These are phyloP conservation scores for Drosophila formosana DNA, from an alignment of 2,888 invertebrate genomes.

Conservation along the genomic window DNA sequence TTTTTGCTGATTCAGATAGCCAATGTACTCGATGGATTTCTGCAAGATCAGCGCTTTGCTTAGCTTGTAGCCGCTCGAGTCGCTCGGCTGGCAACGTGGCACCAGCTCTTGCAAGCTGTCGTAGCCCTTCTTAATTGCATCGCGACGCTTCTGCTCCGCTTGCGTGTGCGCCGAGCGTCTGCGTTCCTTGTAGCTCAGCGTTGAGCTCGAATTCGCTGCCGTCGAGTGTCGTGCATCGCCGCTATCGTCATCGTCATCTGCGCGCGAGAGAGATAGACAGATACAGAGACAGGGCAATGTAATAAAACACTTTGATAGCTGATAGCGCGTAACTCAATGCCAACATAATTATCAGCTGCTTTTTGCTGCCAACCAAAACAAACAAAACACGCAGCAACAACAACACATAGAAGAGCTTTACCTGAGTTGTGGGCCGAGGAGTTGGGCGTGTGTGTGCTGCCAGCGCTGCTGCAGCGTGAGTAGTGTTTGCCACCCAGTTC, in stretches of 20 bases:
- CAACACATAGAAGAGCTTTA: constrained; percentile 65
- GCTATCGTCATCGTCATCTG: constrained; percentile 88
- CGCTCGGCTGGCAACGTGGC: constrained; percentile 96
- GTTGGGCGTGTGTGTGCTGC: constrained; percentile 91
- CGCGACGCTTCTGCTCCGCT: constrained; percentile 97
- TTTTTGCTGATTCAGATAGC: constrained; percentile 95
- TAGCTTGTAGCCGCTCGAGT: constrained; percentile 95
- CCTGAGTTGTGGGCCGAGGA: constrained; percentile 93
- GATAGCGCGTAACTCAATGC: constrained; percentile 52
- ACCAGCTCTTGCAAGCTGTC: constrained; percentile 96
- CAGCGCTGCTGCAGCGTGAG: constrained; percentile 91
- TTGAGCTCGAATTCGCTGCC: constrained; percentile 78
- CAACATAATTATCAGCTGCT: constrained; percentile 60
- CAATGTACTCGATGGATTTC: constrained; percentile 96
- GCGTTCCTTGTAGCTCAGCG: constrained; percentile 96
- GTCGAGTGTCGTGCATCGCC: constrained; percentile 86
- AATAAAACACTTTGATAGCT: constrained; percentile 47
- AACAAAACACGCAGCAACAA: constrained; percentile 27
- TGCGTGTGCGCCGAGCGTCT: constrained; percentile 97
- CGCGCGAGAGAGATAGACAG: constrained; percentile 23
- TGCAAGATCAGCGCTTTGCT: constrained; percentile 97
- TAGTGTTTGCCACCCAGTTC: constrained; percentile 86
- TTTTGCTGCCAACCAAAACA: constrained; percentile 27
- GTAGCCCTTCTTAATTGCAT: constrained; percentile 98
- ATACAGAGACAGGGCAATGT: constrained; percentile 22